These are phyloP conservation scores for Heterotilapia buettikoferi DNA, from an alignment of 2,113 vertebrate genomes.

Conservation along the genomic window DNA sequence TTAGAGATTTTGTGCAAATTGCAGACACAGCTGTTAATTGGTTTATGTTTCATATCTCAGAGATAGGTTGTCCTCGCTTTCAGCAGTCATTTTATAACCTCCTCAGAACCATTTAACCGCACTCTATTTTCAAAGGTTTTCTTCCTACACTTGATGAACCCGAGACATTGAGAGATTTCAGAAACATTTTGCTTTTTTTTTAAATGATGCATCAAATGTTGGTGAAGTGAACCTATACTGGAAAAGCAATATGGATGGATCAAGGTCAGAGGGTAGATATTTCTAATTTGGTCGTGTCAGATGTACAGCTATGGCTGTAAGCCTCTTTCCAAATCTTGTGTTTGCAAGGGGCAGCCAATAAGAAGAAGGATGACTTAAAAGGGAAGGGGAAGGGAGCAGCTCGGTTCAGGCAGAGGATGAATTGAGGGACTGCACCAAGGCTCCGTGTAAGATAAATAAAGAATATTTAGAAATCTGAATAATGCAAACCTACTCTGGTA, in stretches of 20 bases:
- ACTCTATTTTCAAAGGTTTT: not conserved
- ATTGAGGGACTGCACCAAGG: not conserved
- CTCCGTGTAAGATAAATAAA: not conserved
- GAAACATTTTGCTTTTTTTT: not conserved
- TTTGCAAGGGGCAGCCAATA: not conserved
- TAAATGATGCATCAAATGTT: not conserved
- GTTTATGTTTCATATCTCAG: constrained; percentile 32
- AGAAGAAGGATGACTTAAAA: not conserved
- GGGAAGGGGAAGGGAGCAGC: not conserved
- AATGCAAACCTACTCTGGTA: not conserved
- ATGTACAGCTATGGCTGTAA: not conserved
- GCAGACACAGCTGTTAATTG: constrained; percentile 42
- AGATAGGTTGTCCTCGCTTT: not conserved
- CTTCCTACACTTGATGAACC: not conserved
- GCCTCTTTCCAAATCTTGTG: not conserved
- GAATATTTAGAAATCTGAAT: not conserved
- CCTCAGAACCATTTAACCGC: not conserved
- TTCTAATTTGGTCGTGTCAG: not conserved
- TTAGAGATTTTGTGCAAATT: constrained; percentile 29
- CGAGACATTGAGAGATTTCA: not conserved
- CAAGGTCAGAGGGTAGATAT: not conserved
- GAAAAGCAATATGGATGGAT: not conserved
- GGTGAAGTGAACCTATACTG: not conserved
- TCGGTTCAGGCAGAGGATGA: not conserved
- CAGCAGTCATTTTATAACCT: not conserved